These are phyloP conservation scores for Coregonus sp. DNA, from an alignment of 2,797 vertebrate genomes.

Conservation along the genomic window DNA sequence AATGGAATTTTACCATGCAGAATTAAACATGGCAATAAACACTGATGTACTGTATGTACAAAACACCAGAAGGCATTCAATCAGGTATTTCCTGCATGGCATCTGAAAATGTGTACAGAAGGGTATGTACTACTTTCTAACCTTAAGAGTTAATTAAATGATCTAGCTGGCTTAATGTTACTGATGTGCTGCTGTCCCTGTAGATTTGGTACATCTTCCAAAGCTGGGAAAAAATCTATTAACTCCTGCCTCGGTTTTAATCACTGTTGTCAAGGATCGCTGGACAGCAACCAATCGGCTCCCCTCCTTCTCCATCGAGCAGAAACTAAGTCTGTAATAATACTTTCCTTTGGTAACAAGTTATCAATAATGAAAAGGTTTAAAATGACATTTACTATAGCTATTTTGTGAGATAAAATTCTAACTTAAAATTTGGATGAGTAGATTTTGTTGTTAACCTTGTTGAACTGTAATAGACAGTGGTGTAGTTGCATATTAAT, in stretches of 20 bases:
- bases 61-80: not conserved
- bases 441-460: not conserved
- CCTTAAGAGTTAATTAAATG: constrained; percentile 16
- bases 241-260: constrained; percentile 38
- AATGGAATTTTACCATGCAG: not conserved
- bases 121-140: not conserved
- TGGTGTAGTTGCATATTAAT: not conserved
- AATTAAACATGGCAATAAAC: not conserved
- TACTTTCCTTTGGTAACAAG: not conserved
- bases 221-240: constrained; percentile 37
- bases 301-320: not conserved
- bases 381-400: not conserved
- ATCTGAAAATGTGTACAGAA: not conserved
- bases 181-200: constrained; percentile 9
- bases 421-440: not conserved
- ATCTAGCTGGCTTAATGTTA: constrained; percentile 22
- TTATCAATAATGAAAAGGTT: not conserved
- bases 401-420: not conserved
- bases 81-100: not conserved
- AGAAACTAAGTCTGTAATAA: not conserved
- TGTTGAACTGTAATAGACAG: not conserved
- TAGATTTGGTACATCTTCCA: constrained; percentile 26
- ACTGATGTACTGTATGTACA: not conserved
- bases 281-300: not conserved
- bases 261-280: constrained; percentile 36